Evolutionary conservation across 2,888 invertebrate species (phyloP), one percentile per base, ranked within the genome.

Genomic region (Reticulitermes lucifugus): DNA sequence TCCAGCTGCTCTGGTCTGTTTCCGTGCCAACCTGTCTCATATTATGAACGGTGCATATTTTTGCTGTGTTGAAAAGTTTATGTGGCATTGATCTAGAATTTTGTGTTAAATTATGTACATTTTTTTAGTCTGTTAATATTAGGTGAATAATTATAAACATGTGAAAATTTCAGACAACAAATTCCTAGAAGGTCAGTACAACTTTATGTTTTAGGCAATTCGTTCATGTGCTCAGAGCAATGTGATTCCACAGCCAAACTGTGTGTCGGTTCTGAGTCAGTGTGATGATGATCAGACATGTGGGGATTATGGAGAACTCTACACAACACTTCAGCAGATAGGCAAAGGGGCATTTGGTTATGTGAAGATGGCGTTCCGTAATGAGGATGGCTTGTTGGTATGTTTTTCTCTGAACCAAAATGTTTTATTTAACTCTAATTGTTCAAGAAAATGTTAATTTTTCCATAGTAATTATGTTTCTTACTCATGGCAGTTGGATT

Each of bases 261-360:
- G 93, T 0, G 92, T 93, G 90, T 93, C 93, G 0, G 88, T 93
- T 46, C 88, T 92, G 89, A 92, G 92, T 86, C 93, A 93, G 87
- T 92, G 92, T 86, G 93, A 93, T 0, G 93, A 93, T 80, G 93
- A 93, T 65, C 93, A 93, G 86, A 90, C 92, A 0, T 90, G 91
- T 2, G 93, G 93, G 0, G 93, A 93, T 22, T 95, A 93, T 89
- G 92, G 90, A 88, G 92, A 92, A 86, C 90, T 93, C 85, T 93
- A 93, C 87, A 92, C 93, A 84, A 95, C 94, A 0, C 90, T 94
- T 22, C 93, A 94, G 87, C 94, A 95, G 88, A 95, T 95, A 65
- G 95, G 95, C 89, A 94, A 94, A 90, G 95, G 95, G 41, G 95
- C 95, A 0, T 95, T 94, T 90, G 95, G 95, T 0, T 95, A 94